Evolutionary conservation across 2,113 vertebrate species (phyloP).

Genomic region (Myiopsitta monachus): DNA sequence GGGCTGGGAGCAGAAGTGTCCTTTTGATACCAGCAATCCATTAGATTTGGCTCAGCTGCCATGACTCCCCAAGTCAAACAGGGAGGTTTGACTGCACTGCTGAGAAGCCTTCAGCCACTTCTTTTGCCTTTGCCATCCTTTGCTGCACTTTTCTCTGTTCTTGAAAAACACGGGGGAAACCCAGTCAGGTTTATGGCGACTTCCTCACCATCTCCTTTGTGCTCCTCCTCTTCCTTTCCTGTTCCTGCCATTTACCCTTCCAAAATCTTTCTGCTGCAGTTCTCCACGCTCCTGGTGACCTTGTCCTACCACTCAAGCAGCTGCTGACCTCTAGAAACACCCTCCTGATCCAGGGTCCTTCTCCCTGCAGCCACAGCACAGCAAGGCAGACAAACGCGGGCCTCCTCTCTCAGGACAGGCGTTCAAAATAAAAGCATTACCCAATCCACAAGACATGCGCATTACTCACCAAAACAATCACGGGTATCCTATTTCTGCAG

Average conservation of each 20-base stretch:
- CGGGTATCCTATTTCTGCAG: background rate
- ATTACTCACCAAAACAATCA: constrained; percentile 20
- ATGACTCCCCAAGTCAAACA: background rate
- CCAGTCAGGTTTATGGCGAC: background rate
- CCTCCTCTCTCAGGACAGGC: background rate
- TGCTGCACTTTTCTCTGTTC: background rate
- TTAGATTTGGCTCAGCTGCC: constrained; percentile 7
- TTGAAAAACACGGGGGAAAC: background rate
- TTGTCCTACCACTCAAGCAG: background rate
- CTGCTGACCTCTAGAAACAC: background rate
- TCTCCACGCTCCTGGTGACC: background rate
- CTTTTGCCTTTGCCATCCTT: background rate
- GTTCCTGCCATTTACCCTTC: background rate
- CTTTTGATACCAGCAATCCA: background rate
- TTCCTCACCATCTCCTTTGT: background rate
- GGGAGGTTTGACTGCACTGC: background rate
- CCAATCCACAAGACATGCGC: background rate
- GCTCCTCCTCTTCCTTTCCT: background rate
- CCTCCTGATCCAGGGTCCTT: background rate
- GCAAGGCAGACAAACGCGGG: background rate
- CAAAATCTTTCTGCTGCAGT: background rate
- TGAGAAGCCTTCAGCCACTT: background rate
- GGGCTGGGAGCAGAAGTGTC: background rate
- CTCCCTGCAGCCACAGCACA: background rate
- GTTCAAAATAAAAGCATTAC: background rate